Base-by-base conservation (phyloP, 2,888 invertebrate genomes). In the Drosophila pseudotakahashii region DNA sequence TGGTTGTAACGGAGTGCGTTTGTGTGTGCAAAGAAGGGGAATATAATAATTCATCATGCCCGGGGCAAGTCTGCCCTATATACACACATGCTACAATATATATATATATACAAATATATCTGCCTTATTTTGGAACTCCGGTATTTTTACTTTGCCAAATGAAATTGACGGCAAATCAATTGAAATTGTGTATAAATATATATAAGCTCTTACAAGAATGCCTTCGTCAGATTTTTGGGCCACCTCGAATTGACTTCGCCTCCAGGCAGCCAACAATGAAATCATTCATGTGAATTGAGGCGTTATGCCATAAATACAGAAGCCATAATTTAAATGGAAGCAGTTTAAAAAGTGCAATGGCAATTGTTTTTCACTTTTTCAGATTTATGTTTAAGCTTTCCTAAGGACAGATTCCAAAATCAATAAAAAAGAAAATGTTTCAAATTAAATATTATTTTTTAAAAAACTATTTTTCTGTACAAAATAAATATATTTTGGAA, bases 141-240 rank as follows among this genome's bases (percentile, higher is more conserved):
- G 50, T 70, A 34, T 55, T 66, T 81, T 60, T 72, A 64, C 50
- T 48, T 70, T 69, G 73, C 66, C 73, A 77, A 80, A 78, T 73
- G 66, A 85, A 82, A 82, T 88, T 88, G 84, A 85, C 78, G 83
- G 77, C 86, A 88, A 85, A 85, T 85, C 88, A 88, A 84, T 88
- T 88, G 88, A 82, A 76, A 70, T 78, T 78, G 60, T 71, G 66
- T 62, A 70, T 48, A 62, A 44, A 76, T 68, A 55, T 68, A 55
- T 36, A 19, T 41, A 47, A 16, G 47, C 47, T 47, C 14, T 32
- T 32, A 55, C 41, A 41, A 7, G 54, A 62, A 77, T 72, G 53
- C 47, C 41, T 60, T 54, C 23, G 50, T 78, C 54, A 51, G 39
- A 58, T 41, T 61, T 32, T 62, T 47, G 50, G 76, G 45, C 30